A percentile compares a stretch with the other conserved stretches of the same genome.
phyloP scores from a whole-genome alignment of 2,113 vertebrate species.

The Mus musculus region DNA sequence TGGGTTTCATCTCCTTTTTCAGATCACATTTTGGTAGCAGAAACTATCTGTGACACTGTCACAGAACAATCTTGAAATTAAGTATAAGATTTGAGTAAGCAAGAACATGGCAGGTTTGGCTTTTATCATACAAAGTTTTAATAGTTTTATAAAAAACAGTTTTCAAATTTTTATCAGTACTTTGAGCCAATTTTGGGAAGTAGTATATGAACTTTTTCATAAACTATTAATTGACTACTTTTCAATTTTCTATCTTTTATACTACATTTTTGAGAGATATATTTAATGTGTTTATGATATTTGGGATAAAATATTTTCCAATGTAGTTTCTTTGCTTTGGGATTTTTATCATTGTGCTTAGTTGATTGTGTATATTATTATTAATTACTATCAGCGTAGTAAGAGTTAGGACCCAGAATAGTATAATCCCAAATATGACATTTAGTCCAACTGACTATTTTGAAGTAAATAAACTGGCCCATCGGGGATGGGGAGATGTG shows the following conservation, averaged over 20 bases:
- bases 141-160: neutral
- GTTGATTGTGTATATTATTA: neutral
- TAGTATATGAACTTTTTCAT: neutral
- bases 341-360: neutral
- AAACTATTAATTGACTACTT: neutral
- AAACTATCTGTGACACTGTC: neutral
- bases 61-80: neutral
- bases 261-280: neutral
- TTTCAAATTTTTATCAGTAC: neutral
- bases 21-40: neutral
- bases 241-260: neutral
- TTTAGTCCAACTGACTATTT: neutral
- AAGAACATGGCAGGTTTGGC: neutral
- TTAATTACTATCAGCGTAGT: neutral
- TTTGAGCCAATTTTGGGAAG: neutral
- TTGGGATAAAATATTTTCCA: neutral
- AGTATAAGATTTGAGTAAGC: neutral
- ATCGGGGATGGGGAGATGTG: rapidly evolving
- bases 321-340: neutral
- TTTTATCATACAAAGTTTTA: neutral
- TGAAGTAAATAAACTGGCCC: neutral
- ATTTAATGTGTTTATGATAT: neutral
- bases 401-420: neutral
- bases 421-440: neutral
- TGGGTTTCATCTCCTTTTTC: no score